Percentiles rank a stretch among this genome's conserved stretches.
phyloP scores from a whole-genome alignment of 2,797 vertebrate genomes.

The Argyrosomus regius region DNA sequence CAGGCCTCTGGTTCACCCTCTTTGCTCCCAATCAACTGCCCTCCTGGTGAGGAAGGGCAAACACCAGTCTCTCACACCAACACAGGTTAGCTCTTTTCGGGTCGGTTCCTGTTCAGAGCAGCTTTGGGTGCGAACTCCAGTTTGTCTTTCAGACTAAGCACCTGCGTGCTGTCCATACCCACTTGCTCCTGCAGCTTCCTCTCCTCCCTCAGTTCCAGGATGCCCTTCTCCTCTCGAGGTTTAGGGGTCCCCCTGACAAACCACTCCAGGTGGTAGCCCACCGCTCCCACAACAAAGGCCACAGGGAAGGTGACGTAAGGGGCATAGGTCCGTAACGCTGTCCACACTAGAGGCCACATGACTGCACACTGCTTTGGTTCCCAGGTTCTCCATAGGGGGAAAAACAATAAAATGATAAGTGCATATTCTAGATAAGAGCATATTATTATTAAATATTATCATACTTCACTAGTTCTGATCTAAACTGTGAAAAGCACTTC shows the following conservation, averaged over 20 bases:
- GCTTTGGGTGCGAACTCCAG: conserved; percentile 95
- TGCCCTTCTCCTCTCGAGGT: conserved; percentile 89
- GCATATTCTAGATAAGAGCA: background rate
- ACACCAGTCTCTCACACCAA: conserved; percentile 12
- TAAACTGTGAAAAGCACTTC: background rate
- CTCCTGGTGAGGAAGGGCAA: conserved; percentile 12
- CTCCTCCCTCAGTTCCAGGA: conserved; percentile 93
- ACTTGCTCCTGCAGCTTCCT: conserved; percentile 92
- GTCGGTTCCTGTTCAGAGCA: conserved; percentile 93
- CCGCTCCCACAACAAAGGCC: conserved; percentile 95
- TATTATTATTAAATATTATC: too few species aligned
- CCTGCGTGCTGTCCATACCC: conserved; percentile 92
- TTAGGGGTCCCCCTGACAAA: conserved; percentile 90
- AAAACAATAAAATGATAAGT: background rate
- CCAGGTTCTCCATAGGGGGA: background rate
- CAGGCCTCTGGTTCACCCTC: conserved; percentile 6
- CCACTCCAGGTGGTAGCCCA: conserved; percentile 97
- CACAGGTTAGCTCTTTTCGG: conserved; percentile 88
- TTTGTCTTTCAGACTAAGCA: conserved; percentile 96
- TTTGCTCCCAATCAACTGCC: background rate
- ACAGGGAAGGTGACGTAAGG: conserved; percentile 97
- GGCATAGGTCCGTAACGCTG: conserved; percentile 91
- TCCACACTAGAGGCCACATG: conserved; percentile 96
- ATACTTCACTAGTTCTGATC: background rate
- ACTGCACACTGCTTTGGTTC: conserved; percentile 45